Conservation (phyloP, 2,888 invertebrate species). For the Helleia helle region DNA sequence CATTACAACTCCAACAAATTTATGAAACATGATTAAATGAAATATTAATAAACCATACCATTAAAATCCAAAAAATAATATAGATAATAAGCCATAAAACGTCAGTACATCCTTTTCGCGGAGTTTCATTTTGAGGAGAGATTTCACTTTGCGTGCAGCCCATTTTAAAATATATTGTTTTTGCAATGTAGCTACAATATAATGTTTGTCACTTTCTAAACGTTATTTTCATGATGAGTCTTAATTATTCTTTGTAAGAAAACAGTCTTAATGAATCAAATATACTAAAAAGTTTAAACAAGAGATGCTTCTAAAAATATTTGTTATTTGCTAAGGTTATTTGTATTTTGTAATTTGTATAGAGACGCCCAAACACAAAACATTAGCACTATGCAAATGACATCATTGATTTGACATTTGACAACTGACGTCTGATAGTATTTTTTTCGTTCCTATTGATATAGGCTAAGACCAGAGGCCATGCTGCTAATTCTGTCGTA, state of each 20-base stretch:
- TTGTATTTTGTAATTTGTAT: too few species aligned
- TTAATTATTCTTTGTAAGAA: too few species aligned
- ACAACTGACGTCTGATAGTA: too few species aligned
- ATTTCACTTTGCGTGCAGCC: constrained; percentile 80
- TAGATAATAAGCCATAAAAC: constrained; percentile 86
- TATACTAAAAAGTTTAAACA: neutral
- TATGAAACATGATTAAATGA: neutral
- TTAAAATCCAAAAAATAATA: constrained; percentile 85
- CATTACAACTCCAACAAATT: constrained; percentile 3
- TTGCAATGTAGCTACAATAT: neutral
- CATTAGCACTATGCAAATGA: too few species aligned
- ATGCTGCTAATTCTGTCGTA: too few species aligned
- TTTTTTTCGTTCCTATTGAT: too few species aligned
- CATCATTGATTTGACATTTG: too few species aligned
- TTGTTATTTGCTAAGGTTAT: too few species aligned
- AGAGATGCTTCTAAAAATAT: too few species aligned
- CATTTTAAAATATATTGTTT: constrained; percentile 63
- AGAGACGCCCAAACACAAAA: too few species aligned
- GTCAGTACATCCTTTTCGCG: constrained; percentile 85
- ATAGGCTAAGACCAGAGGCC: too few species aligned
- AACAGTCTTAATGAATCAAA: neutral
- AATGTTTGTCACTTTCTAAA: neutral
- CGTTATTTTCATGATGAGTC: neutral
- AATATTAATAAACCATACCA: constrained; percentile 73
- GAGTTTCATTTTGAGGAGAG: constrained; percentile 74